Percentiles rank a stretch among this genome's conserved stretches.
These are phyloP conservation scores for Troglohyphantes excavatus DNA, from an alignment of 2,888 invertebrate species.

Conservation along the genomic window DNA sequence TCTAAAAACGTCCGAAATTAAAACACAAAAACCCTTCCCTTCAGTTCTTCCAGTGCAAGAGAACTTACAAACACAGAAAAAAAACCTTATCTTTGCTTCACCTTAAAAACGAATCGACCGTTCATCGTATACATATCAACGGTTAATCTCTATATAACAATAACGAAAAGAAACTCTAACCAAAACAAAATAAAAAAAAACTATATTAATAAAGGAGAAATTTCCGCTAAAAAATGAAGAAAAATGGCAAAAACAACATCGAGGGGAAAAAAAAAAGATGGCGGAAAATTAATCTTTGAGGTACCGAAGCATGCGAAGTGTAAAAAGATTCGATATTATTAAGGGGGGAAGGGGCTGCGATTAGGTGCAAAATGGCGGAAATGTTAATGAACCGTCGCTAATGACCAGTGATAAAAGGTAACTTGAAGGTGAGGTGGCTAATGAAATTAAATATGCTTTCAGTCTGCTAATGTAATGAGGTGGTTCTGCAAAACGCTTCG, in stretches of 20 bases:
- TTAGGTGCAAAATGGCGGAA: conserved; percentile 36
- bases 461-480: conserved; percentile 36
- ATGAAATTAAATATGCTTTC: conserved; percentile 68
- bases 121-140: conserved; percentile 18
- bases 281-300: conserved; percentile 31
- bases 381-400: conserved; percentile 67
- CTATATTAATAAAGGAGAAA: neutral
- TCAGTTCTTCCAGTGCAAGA: neutral
- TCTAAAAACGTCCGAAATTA: too few relatives aligned
- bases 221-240: neutral
- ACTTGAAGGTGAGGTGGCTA: conserved; percentile 23
- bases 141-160: conserved; percentile 17
- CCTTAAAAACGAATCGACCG: neutral
- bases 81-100: neutral
- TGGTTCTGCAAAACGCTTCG: neutral
- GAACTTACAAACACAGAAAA: too few relatives aligned
- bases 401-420: conserved; percentile 65
- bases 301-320: conserved; percentile 16
- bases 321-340: conserved; percentile 47
- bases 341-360: neutral
- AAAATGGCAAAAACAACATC: neutral
- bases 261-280: conserved; percentile 5
- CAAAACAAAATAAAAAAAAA: neutral
- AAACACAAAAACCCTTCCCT: neutral
- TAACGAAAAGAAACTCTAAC: conserved; percentile 3